phyloP scores from a whole-genome alignment of 2,888 invertebrate species.

The Sabatieria punctata region DNA sequence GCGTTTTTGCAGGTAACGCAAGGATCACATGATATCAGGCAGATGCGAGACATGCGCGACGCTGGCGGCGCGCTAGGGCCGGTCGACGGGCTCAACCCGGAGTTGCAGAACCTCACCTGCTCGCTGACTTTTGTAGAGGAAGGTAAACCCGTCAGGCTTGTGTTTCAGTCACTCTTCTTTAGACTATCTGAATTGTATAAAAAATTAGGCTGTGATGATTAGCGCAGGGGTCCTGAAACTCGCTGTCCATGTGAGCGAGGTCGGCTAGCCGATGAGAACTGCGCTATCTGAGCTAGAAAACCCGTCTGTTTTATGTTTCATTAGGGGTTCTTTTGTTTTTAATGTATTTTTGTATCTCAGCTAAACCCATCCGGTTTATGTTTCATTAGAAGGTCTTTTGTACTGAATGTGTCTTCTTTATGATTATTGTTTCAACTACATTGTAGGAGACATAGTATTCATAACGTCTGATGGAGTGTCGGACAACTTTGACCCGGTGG shows the following conservation, averaged over 20 bases:
- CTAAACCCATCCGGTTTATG: too few relatives aligned
- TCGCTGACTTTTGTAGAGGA: constrained; percentile 35
- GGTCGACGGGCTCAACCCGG: constrained; percentile 64
- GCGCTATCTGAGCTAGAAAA: too few relatives aligned
- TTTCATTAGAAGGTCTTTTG: too few relatives aligned
- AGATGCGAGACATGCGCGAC: constrained; percentile 69
- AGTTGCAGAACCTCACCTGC: constrained; percentile 66
- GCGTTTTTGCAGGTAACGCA: constrained; percentile 15
- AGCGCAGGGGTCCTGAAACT: background rate
- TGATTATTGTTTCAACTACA: too few relatives aligned
- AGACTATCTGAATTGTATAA: too few relatives aligned
- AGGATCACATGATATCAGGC: constrained; percentile 63
- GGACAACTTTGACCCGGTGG: constrained; percentile 77
- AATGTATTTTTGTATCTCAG: too few relatives aligned
- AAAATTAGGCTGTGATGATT: background rate
- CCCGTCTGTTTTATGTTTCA: too few relatives aligned
- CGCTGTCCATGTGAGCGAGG: background rate
- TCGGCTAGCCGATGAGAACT: too few relatives aligned
- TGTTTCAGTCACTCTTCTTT: too few relatives aligned
- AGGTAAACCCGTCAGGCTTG: too few relatives aligned
- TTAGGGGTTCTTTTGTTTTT: too few relatives aligned
- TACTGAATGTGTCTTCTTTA: too few relatives aligned
- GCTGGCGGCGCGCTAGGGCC: constrained; percentile 72
- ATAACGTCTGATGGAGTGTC: constrained; percentile 74
- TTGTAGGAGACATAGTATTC: constrained; percentile 67